Evolutionary conservation across 2,888 invertebrate genomes (phyloP).

Genomic region (Diarsia brunnea): DNA sequence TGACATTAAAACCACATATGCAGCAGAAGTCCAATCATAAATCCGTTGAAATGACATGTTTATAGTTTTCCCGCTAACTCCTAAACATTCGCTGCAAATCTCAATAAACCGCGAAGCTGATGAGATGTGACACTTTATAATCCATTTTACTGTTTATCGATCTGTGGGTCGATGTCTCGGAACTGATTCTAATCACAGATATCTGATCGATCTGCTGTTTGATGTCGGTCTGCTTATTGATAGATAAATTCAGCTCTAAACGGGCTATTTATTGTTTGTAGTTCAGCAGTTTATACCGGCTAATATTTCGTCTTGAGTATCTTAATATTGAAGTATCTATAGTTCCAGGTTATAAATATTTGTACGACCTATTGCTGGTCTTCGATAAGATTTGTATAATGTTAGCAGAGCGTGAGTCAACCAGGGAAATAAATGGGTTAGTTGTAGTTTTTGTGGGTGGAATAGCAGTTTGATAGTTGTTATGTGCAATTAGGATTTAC

Average conservation of each 20-base stretch:
- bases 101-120: slow-evolving; percentile 76
- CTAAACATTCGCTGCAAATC: slow-evolving; percentile 55
- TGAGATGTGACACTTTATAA: slow-evolving; percentile 76
- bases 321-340: slow-evolving; percentile 53
- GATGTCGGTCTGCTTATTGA: slow-evolving; percentile 48
- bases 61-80: slow-evolving; percentile 63
- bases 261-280: slow-evolving; percentile 44
- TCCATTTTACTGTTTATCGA: slow-evolving; percentile 77
- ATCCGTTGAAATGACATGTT: slow-evolving; percentile 53
- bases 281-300: slow-evolving; percentile 37
- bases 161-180: slow-evolving; percentile 55
- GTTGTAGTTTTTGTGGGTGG: slow-evolving; percentile 58
- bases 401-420: slow-evolving; percentile 56
- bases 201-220: slow-evolving; percentile 58
- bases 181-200: slow-evolving; percentile 57
- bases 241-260: slow-evolving; percentile 47
- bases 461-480: slow-evolving; percentile 48
- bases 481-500: slow-evolving; percentile 52
- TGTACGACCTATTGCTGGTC: slow-evolving; percentile 45
- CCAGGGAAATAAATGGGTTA: slow-evolving; percentile 49
- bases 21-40: slow-evolving; percentile 69
- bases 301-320: slow-evolving; percentile 41
- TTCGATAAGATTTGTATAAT: slow-evolving; percentile 59
- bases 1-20: slow-evolving; percentile 55
- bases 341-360: slow-evolving; percentile 61